Percentiles rank a stretch among this genome's conserved stretches.
Evolutionary conservation across 2,888 invertebrate species (phyloP).

Genomic region (Tachystola acroxantha): DNA sequence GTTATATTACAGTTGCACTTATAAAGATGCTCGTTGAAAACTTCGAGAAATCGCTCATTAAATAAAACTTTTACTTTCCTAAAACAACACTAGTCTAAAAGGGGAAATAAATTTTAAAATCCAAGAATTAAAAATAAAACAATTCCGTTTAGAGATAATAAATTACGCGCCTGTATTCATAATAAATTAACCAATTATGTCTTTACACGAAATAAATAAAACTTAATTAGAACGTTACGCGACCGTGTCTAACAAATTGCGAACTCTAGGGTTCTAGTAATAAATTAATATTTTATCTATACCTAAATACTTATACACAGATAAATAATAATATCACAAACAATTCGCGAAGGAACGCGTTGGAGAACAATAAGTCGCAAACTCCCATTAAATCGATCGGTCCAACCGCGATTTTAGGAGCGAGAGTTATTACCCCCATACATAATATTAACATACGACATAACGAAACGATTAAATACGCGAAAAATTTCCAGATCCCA

Average conservation of each 20-base stretch:
- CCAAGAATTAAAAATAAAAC: conserved; percentile 44
- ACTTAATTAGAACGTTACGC: conserved; percentile 26
- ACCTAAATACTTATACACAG: conserved; percentile 15
- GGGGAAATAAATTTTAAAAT: conserved; percentile 20
- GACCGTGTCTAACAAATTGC: conserved; percentile 10
- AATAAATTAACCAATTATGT: conserved; percentile 34
- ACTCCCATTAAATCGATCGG: conserved; percentile 38
- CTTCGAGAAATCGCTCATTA: no score
- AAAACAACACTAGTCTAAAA: conserved; percentile 13
- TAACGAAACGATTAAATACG: conserved; percentile 34
- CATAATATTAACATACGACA: conserved; percentile 25
- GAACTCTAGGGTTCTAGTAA: conserved; percentile 3
- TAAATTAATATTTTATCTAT: conserved; percentile 9
- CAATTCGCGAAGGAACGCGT: conserved; percentile 19
- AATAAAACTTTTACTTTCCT: not conserved
- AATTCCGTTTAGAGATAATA: conserved; percentile 35
- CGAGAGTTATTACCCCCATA: conserved; percentile 64
- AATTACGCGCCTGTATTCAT: conserved; percentile 61
- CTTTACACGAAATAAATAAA: conserved; percentile 48
- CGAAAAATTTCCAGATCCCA: conserved; percentile 19
- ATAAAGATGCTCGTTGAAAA: no score
- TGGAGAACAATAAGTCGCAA: conserved; percentile 67
- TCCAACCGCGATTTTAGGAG: conserved; percentile 37
- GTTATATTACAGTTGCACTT: not conserved
- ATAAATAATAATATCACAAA: conserved; percentile 32